Evolutionary conservation across 2,797 vertebrate species (phyloP), one percentile per base, ranked within the genome.

Genomic region (Lophius americanus): DNA sequence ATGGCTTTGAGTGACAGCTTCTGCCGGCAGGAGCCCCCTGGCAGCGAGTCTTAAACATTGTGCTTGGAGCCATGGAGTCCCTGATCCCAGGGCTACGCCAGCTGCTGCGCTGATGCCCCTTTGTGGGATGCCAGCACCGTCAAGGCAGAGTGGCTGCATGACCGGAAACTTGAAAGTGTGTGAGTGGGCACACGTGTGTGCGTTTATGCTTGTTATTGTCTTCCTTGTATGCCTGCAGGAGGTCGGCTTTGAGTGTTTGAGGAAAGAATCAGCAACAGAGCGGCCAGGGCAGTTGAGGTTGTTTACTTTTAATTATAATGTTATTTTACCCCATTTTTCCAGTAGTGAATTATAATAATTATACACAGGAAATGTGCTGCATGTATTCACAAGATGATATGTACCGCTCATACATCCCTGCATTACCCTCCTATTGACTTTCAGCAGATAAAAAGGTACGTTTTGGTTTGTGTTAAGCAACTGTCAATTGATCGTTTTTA

Each of bases 301-400:
- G 83, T 90, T 92, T 86, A 81, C 85, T 90, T 91, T 90, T 82
- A 89, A 92, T 90, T 86, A 84, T 63, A 56, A 69, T 66, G 23
- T 53, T 7, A 56, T 76, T 58, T 73, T 32, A 8, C 9, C 11
- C 48, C 9, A 12, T 41, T 64, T 71, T 70, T 62, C 73, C 49
- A 35, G 61, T 70, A 37, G 37, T 60, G 78, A 79, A 73, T 64
- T 64, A 37, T 59, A 71, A 75, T 86, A 85, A 85, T 84, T 72
- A 84, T 44, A 55, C 51, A 73, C 70, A 72, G 80, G 76, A 75
- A 77, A 78, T 66, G 69, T 54, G 61, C 41, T 33, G 62, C 58
- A 70, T 54, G 39, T 76, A 65, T 67, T 70, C 68, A 32, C 52
- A 56, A 63, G 4, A 57, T 3, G 49, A 3, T 48, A 76, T 71